These are phyloP conservation scores for Salminus brasiliensis DNA, from an alignment of 2,113 vertebrate genomes.

Conservation along the genomic window DNA sequence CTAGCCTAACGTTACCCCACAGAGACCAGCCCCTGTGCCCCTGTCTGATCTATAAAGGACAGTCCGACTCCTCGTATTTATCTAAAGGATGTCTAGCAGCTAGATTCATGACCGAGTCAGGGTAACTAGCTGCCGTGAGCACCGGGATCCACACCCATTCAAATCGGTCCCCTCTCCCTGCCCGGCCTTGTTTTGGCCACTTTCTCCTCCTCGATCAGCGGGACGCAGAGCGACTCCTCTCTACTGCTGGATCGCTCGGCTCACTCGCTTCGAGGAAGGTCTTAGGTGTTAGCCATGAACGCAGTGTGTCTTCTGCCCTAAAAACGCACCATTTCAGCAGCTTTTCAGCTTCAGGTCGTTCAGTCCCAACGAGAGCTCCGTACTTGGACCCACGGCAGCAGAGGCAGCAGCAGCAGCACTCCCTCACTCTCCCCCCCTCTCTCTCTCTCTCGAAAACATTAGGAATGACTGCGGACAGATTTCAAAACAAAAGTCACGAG, in stretches of 20 bases:
- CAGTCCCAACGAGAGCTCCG: constrained; percentile 19
- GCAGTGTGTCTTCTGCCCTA: background rate
- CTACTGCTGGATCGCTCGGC: background rate
- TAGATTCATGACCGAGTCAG: too few species aligned
- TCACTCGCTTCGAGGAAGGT: background rate
- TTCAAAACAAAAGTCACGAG: constrained; percentile 46
- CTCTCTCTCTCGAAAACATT: constrained; percentile 15
- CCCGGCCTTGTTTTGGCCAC: constrained; percentile 46
- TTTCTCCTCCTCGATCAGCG: background rate
- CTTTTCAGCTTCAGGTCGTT: background rate
- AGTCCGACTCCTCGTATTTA: background rate
- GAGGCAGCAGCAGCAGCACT: too few species aligned
- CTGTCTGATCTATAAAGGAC: background rate
- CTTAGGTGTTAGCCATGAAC: background rate
- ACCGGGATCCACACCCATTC: constrained; percentile 23
- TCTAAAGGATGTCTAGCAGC: too few species aligned
- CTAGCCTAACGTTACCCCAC: too few species aligned
- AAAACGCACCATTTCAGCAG: constrained; percentile 34
- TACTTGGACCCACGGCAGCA: background rate
- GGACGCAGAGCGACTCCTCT: background rate
- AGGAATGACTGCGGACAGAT: background rate
- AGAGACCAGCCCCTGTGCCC: too few species aligned
- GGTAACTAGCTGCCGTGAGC: background rate
- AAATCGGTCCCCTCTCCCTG: background rate
- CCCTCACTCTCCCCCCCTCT: background rate